A percentile compares a stretch with the other conserved stretches of the same genome.
phyloP scores from a whole-genome alignment of 64 coral and sea anemone species.

The Porites lutea region DNA sequence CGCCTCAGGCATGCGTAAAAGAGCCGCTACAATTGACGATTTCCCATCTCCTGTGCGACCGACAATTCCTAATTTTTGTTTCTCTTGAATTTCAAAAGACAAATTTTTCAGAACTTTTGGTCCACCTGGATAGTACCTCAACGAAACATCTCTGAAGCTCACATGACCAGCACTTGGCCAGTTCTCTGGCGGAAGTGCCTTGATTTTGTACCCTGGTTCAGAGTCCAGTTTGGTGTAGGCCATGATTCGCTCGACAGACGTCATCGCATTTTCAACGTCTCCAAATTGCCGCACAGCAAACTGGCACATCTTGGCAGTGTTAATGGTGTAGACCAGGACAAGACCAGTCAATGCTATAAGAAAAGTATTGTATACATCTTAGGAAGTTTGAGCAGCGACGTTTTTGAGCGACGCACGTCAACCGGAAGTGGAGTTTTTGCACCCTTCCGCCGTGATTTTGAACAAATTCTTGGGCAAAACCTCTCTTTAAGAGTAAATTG shows the following conservation, averaged over 20 bases:
- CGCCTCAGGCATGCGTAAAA: background rate
- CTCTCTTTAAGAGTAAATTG: too few species aligned
- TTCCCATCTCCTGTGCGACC: slow-evolving; percentile 43
- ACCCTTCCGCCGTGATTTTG: too few species aligned
- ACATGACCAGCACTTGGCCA: slow-evolving; percentile 28
- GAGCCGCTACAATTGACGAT: slow-evolving; percentile 58
- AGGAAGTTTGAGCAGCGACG: too few species aligned
- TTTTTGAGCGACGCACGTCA: too few species aligned
- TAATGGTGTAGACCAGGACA: background rate
- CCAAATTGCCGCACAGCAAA: background rate
- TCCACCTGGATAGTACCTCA: slow-evolving; percentile 4
- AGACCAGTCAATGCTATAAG: slow-evolving; percentile 3
- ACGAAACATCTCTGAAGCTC: background rate
- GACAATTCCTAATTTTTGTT: slow-evolving; percentile 8
- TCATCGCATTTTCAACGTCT: slow-evolving; percentile 24
- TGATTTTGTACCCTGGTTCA: slow-evolving; percentile 24
- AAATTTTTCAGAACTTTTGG: slow-evolving; percentile 25
- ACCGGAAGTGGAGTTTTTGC: too few species aligned
- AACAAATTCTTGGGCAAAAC: too few species aligned
- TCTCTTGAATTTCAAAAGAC: slow-evolving; percentile 4
- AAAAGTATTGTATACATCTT: background rate
- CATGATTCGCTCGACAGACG: slow-evolving; percentile 33
- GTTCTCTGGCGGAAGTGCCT: slow-evolving; percentile 18
- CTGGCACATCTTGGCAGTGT: background rate
- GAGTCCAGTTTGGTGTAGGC: slow-evolving; percentile 11